phyloP scores from a whole-genome alignment of 1,140 invertebrate species.

The Lethocerus indicus region DNA sequence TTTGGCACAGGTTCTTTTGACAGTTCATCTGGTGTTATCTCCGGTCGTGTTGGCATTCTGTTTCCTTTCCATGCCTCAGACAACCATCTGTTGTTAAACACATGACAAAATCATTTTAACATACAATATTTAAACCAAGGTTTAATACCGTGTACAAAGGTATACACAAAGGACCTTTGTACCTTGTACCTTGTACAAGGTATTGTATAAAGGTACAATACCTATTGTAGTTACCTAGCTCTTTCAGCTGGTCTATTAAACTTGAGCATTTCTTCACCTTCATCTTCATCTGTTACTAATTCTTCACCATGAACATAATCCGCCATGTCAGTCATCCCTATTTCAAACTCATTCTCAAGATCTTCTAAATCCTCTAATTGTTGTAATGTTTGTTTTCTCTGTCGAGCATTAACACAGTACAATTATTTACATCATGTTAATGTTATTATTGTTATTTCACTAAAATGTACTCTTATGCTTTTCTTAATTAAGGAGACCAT shows the following conservation, averaged over 20 bases:
- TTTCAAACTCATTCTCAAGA: not conserved
- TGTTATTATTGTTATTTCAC: no score
- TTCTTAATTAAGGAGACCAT: no score
- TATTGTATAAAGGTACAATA: not conserved
- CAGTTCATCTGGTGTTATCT: not conserved
- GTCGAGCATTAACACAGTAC: no score
- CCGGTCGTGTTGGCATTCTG: not conserved
- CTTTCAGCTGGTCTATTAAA: constrained; percentile 1
- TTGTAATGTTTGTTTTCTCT: no score
- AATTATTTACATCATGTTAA: no score
- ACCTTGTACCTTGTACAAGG: not conserved
- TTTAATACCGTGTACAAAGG: not conserved
- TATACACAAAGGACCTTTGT: not conserved
- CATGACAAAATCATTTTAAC: not conserved
- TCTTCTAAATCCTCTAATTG: no score
- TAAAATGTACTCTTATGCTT: no score
- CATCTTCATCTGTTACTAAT: not conserved
- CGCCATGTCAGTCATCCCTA: not conserved
- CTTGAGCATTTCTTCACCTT: not conserved
- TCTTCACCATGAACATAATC: not conserved
- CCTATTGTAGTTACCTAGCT: not conserved
- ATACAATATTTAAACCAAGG: not conserved
- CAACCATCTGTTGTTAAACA: constrained; percentile 5
- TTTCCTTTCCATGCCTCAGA: constrained; percentile 1
- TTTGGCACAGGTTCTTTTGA: no score